Percentiles rank a stretch among this genome's conserved stretches.
Evolutionary conservation across 2,113 vertebrate species (phyloP).

Genomic region (Danio rerio): GRCz12tu NC_133186.1:1772001-1772500

Average conservation of each 20-base stretch:
- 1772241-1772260: neutral
- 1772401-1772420: no score
- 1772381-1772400: no score
- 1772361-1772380: no score
- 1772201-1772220: neutral
- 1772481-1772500: no score
- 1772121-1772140: constrained; percentile 93
- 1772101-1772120: constrained; percentile 90
- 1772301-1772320: no score
- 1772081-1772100: constrained; percentile 88
- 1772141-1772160: constrained; percentile 96
- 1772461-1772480: no score
- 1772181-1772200: neutral
- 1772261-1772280: no score
- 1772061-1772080: constrained; percentile 97
- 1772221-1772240: neutral
- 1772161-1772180: constrained; percentile 87
- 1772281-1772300: no score
- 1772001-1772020: neutral
- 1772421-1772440: no score
- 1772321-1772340: no score
- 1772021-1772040: constrained; percentile 69
- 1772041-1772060: constrained; percentile 90
- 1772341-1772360: no score
- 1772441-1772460: no score